These are phyloP conservation scores for Gymnosoma rotundatum DNA, from an alignment of 2,888 invertebrate genomes.

Conservation along the genomic window DNA sequence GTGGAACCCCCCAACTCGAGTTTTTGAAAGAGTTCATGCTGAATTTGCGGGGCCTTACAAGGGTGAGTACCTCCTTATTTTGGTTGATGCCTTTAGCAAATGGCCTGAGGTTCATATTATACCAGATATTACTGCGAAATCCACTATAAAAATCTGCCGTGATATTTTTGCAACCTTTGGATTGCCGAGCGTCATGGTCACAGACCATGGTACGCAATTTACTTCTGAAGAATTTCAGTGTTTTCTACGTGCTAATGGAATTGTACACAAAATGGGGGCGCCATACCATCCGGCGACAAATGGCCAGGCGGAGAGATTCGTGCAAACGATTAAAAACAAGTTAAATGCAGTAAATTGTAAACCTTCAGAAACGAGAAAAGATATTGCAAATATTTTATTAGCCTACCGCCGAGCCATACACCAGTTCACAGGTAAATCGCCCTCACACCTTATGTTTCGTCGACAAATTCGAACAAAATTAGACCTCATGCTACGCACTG, in stretches of 20 bases:
- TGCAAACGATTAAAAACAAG: neutral
- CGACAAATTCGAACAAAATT: slow-evolving; percentile 3
- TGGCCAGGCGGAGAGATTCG: neutral
- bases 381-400: no score
- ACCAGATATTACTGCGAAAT: slow-evolving; percentile 61
- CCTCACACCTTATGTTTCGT: no score
- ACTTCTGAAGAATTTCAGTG: no score
- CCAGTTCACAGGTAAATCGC: no score
- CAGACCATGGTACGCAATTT: slow-evolving; percentile 62
- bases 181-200: slow-evolving; percentile 51
- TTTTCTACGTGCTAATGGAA: no score
- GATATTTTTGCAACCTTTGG: slow-evolving; percentile 66
- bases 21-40: slow-evolving; percentile 71
- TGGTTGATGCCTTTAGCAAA: slow-evolving; percentile 68
- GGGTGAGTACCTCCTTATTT: slow-evolving; percentile 28
- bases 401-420: no score
- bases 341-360: no score
- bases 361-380: no score
- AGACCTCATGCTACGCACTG: slow-evolving; percentile 22
- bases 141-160: slow-evolving; percentile 60
- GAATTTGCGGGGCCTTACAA: slow-evolving; percentile 61
- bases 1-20: slow-evolving; percentile 34
- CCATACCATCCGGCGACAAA: neutral
- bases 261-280: no score
- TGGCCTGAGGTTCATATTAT: slow-evolving; percentile 72